Base-by-base conservation (phyloP, 2,797 vertebrate species). In the Siniperca scherzeri region DNA sequence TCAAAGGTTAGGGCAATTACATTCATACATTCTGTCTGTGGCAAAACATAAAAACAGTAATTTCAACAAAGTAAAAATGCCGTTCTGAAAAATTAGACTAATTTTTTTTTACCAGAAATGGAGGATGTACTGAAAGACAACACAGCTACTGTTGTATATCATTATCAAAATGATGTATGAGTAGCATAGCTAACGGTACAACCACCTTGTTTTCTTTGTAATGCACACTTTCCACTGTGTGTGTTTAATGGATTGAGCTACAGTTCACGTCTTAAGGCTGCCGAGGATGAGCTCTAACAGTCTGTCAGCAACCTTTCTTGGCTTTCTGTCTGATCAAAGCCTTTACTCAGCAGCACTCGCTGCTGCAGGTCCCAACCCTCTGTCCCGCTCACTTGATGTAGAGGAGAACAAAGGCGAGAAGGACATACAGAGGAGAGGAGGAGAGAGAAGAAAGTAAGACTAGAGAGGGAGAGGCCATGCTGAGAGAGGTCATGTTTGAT, bases 321-420 rank as follows among this genome's bases (percentile, higher is more conserved):
- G 83, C 85, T 93, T 84, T 84, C 75, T 7, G 75, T 89, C 85
- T 91, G 90, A 95, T 95, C 93, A 95, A 95, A 94, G 93, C 86
- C 80, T 84, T 74, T 40, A 64, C 85, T 87, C 80, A 90, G 87
- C 92, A 86, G 73, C 90, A 81, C 84, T 87, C 84, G 60, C 86
- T 74, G 88, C 87, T 84, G 86, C 79, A 83, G 90, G 93, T 94
- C 91, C 82, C 91, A 88, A 91, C 91, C 93, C 80, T 88, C 72
- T 48, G 87, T 92, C 90, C 91, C 71, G 83, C 85, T 74, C 75
- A 82, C 93, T 88, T 65, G 60, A 78, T 87, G 90, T 82, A 21
- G 77, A 82, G 77, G 73, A 94, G 92, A 93, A 94, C 91, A 94
- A 93, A 95, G 90, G 69, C 73, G 77, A 86, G 86, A 91, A 92